Percentiles rank a stretch among this genome's conserved stretches.
These are phyloP conservation scores for Ceyx cyanopectus DNA, from an alignment of 2,113 vertebrate genomes.

Conservation along the genomic window DNA sequence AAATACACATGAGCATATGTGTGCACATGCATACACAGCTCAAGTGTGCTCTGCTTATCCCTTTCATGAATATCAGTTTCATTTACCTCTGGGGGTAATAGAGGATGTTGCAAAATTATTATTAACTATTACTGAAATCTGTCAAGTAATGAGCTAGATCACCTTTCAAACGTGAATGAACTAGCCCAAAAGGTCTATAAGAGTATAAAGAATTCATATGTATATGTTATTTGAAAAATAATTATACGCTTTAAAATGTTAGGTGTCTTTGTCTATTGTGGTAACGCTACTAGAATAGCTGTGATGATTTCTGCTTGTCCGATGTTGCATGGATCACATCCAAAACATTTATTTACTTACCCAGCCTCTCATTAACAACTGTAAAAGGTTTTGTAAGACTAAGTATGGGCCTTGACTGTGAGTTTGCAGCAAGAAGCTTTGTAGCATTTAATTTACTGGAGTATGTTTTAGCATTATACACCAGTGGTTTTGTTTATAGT, in stretches of 20 bases:
- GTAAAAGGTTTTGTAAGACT: neutral
- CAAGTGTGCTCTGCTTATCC: neutral
- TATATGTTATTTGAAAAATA: neutral
- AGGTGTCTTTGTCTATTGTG: neutral
- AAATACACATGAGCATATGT: accelerated
- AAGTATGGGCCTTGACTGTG: neutral
- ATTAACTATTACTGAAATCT: neutral
- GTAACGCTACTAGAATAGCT: neutral
- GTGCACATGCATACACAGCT: neutral
- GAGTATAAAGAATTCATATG: neutral
- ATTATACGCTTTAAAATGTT: neutral
- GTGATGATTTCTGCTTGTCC: neutral
- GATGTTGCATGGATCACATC: neutral
- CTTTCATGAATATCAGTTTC: neutral
- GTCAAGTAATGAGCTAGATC: neutral
- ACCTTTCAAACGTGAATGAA: neutral
- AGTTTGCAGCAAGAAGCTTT: neutral
- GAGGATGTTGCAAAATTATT: neutral
- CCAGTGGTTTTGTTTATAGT: neutral
- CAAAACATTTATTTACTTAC: neutral
- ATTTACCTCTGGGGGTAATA: neutral
- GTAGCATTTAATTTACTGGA: neutral
- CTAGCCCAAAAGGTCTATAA: neutral
- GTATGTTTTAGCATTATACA: neutral
- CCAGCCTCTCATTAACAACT: neutral